These are phyloP conservation scores for Lutjanus erythropterus DNA, from an alignment of 2,113 vertebrate genomes.

Conservation along the genomic window DNA sequence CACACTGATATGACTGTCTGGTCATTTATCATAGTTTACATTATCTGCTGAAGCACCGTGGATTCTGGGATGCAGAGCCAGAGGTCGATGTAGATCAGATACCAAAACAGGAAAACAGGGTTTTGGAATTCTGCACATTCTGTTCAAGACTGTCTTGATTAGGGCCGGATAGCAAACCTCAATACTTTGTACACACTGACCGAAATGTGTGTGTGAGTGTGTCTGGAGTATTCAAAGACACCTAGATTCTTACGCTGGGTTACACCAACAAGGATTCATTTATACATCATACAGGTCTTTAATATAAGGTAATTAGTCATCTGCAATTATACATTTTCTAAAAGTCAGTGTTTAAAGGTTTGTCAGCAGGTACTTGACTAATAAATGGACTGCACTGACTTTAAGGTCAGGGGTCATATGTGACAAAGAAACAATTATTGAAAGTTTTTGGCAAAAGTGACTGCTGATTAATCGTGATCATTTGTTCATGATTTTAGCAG, in stretches of 20 bases:
- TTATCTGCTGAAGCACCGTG: not conserved
- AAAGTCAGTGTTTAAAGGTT: too few species aligned
- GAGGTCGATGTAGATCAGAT: not conserved
- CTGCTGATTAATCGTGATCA: too few species aligned
- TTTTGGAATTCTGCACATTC: constrained; percentile 10
- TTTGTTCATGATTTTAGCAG: not conserved
- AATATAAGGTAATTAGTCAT: too few species aligned
- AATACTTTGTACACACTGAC: not conserved
- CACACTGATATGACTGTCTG: not conserved
- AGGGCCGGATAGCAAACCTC: not conserved
- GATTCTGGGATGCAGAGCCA: not conserved
- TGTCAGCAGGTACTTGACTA: too few species aligned
- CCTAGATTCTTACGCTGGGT: not conserved
- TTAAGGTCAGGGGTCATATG: too few species aligned
- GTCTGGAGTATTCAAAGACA: not conserved
- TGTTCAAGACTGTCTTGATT: not conserved
- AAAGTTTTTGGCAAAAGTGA: too few species aligned
- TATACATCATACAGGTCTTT: too few species aligned
- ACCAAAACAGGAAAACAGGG: not conserved
- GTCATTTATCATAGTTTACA: not conserved
- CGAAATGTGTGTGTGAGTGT: not conserved
- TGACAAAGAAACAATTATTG: too few species aligned
- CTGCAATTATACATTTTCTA: too few species aligned
- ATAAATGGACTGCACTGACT: too few species aligned
- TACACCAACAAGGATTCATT: too few species aligned